Evolutionary conservation across 1,140 invertebrate species (phyloP), one percentile per base, ranked within the genome.

Genomic region (Formica exsecta): DNA sequence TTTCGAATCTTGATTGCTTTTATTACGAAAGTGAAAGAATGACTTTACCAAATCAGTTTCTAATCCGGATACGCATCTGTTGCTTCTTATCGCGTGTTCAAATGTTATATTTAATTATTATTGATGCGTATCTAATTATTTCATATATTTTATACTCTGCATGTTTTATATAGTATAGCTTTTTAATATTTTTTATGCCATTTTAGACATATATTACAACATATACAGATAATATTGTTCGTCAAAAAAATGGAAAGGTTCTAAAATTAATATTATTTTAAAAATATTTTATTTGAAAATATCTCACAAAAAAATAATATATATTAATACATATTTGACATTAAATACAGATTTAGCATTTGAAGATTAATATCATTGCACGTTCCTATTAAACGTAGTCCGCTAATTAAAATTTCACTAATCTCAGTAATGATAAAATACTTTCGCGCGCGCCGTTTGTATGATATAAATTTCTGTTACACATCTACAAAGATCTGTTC

Each of bases 11-110:
- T 22, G 22, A 64, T 85, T 64, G 22, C 11, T 54, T 76, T 76
- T 76, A 76, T 65, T 38, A 32, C 22, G 48, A 85, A 85, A 73
- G 73, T 41, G 22, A 19, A 66, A 64, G 22, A 64, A 76, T 61
- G 29, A 68, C 13, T 64, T 32, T 44, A 75, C 61, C 70, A 57
- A 84, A 85, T 76, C 71, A 85, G 76, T 85, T 85, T 77, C 61
- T 75, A 77, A 85, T 85, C 61, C 73, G 16, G 48, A 77, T 44
- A 75, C 22, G n/a, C 48, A 65, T 85, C 44, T 76, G 73, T 64
- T 36, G 54, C 25, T 61, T 65, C 73, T 85, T 77, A 85, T 85
- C 73, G 32, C 29, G 1, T 19, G 5, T n/a, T 41, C 7, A 38
- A 36, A 61, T 8, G 2, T 68, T n/a, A 44, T 44, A 48, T 48